phyloP scores from a whole-genome alignment of 2,888 invertebrate species.

The Ormyrus pomaceus region DNA sequence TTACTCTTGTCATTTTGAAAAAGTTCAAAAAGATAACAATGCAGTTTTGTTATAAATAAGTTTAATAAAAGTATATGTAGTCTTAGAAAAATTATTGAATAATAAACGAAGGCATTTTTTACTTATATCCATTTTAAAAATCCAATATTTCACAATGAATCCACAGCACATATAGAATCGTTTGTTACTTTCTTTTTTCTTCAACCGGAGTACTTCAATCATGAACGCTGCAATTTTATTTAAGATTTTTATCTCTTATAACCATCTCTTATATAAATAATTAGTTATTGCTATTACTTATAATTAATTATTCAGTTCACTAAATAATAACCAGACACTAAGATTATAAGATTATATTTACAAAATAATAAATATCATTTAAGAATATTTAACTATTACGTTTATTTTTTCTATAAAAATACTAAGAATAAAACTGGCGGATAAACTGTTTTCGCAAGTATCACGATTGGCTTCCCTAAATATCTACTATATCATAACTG shows the following conservation, averaged over 20 bases:
- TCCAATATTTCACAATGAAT: background rate
- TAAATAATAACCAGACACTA: constrained; percentile 35
- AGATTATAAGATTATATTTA: constrained; percentile 21
- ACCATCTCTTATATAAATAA: constrained; percentile 14
- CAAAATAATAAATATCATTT: constrained; percentile 41
- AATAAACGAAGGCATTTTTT: constrained; percentile 6
- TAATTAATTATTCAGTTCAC: constrained; percentile 32
- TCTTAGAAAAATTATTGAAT: background rate
- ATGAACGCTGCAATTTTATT: constrained; percentile 11
- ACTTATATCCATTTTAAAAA: background rate
- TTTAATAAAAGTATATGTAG: constrained; percentile 14
- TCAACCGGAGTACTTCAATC: constrained; percentile 35
- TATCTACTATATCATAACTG: constrained; percentile 10
- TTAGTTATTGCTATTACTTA: constrained; percentile 38
- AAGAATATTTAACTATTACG: constrained; percentile 20
- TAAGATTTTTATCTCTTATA: background rate
- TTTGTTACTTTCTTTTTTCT: constrained; percentile 1
- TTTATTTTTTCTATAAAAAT: constrained; percentile 31
- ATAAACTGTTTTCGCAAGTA: constrained; percentile 21
- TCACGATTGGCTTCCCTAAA: constrained; percentile 33
- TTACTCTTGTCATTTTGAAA: constrained; percentile 13
- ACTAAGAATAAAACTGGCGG: constrained; percentile 35
- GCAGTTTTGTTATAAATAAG: constrained; percentile 8
- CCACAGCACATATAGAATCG: constrained; percentile 9
- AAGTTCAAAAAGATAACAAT: constrained; percentile 8